phyloP scores from a whole-genome alignment of 2,888 invertebrate species.

The Diplazon laetatorius region DNA sequence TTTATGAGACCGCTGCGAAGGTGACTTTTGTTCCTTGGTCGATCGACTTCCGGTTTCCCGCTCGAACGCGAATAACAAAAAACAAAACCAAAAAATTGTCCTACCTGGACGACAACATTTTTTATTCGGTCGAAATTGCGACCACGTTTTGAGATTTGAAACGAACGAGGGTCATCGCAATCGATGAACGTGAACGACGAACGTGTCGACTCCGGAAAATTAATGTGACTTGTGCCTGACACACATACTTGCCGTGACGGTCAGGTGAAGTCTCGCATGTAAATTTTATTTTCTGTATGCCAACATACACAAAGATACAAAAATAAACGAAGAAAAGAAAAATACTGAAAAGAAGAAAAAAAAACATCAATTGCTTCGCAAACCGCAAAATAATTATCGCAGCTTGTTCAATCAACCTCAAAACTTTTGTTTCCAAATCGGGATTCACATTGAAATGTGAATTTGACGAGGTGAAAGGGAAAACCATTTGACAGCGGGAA shows the following conservation, averaged over 20 bases:
- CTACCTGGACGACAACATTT: no score
- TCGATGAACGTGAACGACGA: background rate
- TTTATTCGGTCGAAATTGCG: background rate
- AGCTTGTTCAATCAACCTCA: no score
- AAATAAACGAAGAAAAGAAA: no score
- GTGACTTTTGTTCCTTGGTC: constrained; percentile 9
- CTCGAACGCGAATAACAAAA: background rate
- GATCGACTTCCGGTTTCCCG: background rate
- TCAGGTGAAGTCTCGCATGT: background rate
- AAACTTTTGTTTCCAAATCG: background rate
- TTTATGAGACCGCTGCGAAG: background rate
- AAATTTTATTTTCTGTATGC: background rate
- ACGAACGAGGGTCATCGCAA: constrained; percentile 14
- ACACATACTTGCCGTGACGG: background rate
- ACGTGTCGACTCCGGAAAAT: no score
- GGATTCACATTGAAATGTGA: background rate
- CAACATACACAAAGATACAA: no score
- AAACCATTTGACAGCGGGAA: no score
- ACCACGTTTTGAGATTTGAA: background rate
- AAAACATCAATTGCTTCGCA: no score
- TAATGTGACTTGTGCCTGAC: background rate
- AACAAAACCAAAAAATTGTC: no score
- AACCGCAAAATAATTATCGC: no score
- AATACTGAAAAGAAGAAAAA: no score
- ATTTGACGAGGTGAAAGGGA: constrained; percentile 22